phyloP scores from a whole-genome alignment of 2,888 invertebrate genomes.

The Antitype chi region DNA sequence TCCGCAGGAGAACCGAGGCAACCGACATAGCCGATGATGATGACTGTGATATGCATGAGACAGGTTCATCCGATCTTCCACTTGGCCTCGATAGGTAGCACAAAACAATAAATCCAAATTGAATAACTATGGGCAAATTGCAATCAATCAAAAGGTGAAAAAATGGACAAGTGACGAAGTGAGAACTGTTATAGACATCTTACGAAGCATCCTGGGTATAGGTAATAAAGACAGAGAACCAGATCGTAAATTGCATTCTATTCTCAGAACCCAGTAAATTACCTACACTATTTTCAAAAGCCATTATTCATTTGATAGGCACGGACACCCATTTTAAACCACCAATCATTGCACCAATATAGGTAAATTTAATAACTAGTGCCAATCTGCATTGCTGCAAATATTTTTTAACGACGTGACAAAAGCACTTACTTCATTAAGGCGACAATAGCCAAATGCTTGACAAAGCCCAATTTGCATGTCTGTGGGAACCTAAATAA shows the following conservation, averaged over 20 bases:
- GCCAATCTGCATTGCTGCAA: slow-evolving; percentile 14
- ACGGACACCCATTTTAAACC: neutral
- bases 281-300: neutral
- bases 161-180: neutral
- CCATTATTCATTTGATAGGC: neutral
- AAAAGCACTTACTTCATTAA: slow-evolving; percentile 24
- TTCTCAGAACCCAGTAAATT: neutral
- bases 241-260: slow-evolving; percentile 9
- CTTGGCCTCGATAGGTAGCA: neutral
- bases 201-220: neutral
- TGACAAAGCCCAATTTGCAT: slow-evolving; percentile 33
- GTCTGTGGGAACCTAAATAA: slow-evolving; percentile 32
- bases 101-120: slow-evolving; percentile 27
- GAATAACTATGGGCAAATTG: slow-evolving; percentile 26
- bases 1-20: no score
- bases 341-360: slow-evolving; percentile 3
- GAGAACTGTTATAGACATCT: slow-evolving; percentile 1
- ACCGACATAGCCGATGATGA: no score
- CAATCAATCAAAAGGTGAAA: slow-evolving; percentile 13
- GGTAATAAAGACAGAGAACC: neutral
- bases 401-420: slow-evolving; percentile 16
- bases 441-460: slow-evolving; percentile 16
- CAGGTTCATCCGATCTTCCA: slow-evolving; percentile 2
- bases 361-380: slow-evolving; percentile 24
- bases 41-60: no score